These are phyloP conservation scores for Phenganax subtilis DNA, from an alignment of 92 coral and sea anemone species.

Conservation along the genomic window DNA sequence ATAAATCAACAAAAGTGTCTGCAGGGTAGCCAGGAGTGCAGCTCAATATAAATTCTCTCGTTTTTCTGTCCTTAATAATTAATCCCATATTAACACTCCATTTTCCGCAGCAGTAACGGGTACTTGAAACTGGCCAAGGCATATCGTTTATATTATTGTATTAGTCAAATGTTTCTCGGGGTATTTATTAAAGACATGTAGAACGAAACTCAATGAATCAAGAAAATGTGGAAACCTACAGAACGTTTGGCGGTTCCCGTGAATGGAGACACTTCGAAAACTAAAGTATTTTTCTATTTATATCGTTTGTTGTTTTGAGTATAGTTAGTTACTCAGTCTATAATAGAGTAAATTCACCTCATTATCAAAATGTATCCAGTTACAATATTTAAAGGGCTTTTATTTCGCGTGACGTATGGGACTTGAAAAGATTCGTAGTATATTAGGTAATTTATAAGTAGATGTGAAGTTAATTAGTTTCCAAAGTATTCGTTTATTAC, in stretches of 20 bases:
- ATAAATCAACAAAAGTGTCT: not conserved
- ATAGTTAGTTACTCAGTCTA: not conserved
- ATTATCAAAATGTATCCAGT: too few species aligned
- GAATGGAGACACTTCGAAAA: not conserved
- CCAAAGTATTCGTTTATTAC: too few species aligned
- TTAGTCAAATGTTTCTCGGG: constrained; percentile 1
- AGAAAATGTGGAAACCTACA: not conserved
- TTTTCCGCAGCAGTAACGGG: constrained; percentile 9
- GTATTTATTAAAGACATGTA: not conserved
- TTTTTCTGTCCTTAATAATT: not conserved
- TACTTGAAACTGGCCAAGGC: not conserved
- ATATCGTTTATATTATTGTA: not conserved
- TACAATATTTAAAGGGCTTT: too few species aligned
- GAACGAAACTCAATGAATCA: not conserved
- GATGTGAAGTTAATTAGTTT: too few species aligned
- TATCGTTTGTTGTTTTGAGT: not conserved
- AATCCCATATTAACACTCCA: not conserved
- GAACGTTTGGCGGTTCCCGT: not conserved
- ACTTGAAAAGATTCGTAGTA: too few species aligned
- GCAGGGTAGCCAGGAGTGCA: not conserved
- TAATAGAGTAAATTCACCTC: not conserved
- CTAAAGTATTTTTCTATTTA: not conserved
- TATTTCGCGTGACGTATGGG: too few species aligned
- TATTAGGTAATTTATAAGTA: too few species aligned
- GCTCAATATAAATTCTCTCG: not conserved